These are phyloP conservation scores for Bergia puertoricense DNA, from an alignment of 92 coral and sea anemone genomes.

Conservation along the genomic window DNA sequence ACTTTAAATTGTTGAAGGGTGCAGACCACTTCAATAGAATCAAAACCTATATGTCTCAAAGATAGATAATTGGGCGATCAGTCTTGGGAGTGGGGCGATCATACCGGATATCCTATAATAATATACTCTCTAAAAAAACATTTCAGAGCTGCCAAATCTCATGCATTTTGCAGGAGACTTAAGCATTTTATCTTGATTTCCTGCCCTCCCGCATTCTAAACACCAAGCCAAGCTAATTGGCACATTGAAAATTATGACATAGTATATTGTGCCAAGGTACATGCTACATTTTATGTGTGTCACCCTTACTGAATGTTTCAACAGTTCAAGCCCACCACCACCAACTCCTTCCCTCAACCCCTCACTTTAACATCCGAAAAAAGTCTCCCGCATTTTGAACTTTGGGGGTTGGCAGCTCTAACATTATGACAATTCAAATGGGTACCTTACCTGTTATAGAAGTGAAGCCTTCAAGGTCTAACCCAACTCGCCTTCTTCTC, in stretches of 20 bases:
- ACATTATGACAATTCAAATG: neutral
- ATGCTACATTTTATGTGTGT: conserved; percentile 12
- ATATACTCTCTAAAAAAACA: conserved; percentile 8
- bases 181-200: conserved; percentile 11
- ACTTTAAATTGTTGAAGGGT: conserved; percentile 10
- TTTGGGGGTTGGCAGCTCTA: conserved; percentile 12
- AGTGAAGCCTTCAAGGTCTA: conserved; percentile 41
- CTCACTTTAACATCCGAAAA: conserved; percentile 13
- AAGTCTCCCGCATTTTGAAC: conserved; percentile 14
- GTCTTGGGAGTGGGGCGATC: conserved; percentile 12
- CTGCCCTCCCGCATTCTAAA: conserved; percentile 15
- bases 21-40: conserved; percentile 14
- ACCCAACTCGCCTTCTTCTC: conserved; percentile 42
- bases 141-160: conserved; percentile 11
- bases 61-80: conserved; percentile 2
- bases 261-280: conserved; percentile 13
- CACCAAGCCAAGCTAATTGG: conserved; percentile 15
- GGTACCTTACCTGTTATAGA: conserved; percentile 12
- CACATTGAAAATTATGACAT: conserved; percentile 11
- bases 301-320: conserved; percentile 13
- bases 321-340: conserved; percentile 15
- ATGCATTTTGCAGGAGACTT: neutral
- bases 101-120: conserved; percentile 6
- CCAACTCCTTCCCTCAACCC: conserved; percentile 16
- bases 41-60: conserved; percentile 9